phyloP scores from a whole-genome alignment of 2,113 vertebrate genomes.

The Struthio camelus region DNA sequence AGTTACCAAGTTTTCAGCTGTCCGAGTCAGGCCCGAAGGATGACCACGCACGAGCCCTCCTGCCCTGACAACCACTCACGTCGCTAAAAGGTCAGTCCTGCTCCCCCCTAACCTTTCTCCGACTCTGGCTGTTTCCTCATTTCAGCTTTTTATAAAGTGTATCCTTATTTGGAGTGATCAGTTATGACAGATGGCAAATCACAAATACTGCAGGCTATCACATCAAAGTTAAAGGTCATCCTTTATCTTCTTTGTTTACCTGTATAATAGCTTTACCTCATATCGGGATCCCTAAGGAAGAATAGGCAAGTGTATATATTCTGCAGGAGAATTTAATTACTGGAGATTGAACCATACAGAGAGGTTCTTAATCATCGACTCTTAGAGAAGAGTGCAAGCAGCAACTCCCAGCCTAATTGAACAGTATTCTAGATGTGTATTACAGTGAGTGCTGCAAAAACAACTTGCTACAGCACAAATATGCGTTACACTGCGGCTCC shows the following conservation, averaged over 20 bases:
- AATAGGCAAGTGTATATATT: neutral
- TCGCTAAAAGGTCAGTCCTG: neutral
- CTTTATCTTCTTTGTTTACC: neutral
- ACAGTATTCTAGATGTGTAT: neutral
- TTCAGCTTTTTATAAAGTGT: neutral
- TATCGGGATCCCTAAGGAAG: neutral
- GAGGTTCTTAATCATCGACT: neutral
- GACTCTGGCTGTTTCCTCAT: neutral
- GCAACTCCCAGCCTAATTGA: constrained; percentile 22
- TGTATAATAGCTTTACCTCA: neutral
- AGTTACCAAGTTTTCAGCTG: neutral
- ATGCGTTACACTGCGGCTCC: neutral
- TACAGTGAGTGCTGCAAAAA: neutral
- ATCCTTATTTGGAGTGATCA: neutral
- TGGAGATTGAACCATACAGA: neutral
- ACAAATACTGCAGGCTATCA: neutral
- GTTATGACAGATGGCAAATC: constrained; percentile 3
- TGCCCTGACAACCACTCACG: neutral
- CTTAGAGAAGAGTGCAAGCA: neutral
- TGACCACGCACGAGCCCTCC: accelerated
- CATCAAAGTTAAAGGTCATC: constrained; percentile 2
- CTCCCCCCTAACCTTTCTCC: neutral
- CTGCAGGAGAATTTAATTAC: neutral
- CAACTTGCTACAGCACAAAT: neutral
- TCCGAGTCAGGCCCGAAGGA: neutral